A percentile compares a stretch with the other conserved stretches of the same genome.
Evolutionary conservation across 2,797 vertebrate genomes (phyloP).

Genomic region (Otolemur crassicaudatus): DNA sequence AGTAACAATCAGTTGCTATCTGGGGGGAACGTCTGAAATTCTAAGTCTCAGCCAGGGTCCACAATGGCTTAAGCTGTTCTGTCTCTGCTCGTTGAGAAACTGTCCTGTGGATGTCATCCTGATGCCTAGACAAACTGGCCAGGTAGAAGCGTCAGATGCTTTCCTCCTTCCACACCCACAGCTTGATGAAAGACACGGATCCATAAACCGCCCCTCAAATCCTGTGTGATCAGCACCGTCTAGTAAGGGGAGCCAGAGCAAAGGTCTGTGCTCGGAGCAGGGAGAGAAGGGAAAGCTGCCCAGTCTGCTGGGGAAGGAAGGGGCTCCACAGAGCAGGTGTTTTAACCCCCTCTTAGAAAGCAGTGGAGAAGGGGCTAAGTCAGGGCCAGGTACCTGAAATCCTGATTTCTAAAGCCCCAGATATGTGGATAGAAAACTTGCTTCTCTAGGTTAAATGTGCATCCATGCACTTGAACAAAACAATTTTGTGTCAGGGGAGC

Average conservation of each 20-base stretch:
- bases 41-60: background rate
- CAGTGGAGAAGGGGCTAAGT: background rate
- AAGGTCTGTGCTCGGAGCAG: background rate
- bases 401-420: fast-evolving
- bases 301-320: background rate
- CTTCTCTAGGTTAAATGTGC: background rate
- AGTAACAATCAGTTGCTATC: background rate
- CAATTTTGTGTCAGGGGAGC: fast-evolving
- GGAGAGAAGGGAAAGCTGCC: background rate
- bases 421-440: background rate
- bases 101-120: too few species aligned
- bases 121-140: background rate
- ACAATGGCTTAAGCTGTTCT: background rate
- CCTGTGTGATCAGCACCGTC: background rate
- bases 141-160: background rate
- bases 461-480: background rate
- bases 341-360: background rate
- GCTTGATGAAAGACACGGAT: background rate
- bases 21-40: background rate
- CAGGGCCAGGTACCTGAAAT: background rate
- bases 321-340: background rate
- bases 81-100: background rate
- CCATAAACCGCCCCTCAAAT: background rate
- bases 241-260: background rate
- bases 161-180: background rate